Evolutionary conservation across 2,888 invertebrate species (phyloP), one percentile per base, ranked within the genome.

Genomic region (Melanostoma scalare): DNA sequence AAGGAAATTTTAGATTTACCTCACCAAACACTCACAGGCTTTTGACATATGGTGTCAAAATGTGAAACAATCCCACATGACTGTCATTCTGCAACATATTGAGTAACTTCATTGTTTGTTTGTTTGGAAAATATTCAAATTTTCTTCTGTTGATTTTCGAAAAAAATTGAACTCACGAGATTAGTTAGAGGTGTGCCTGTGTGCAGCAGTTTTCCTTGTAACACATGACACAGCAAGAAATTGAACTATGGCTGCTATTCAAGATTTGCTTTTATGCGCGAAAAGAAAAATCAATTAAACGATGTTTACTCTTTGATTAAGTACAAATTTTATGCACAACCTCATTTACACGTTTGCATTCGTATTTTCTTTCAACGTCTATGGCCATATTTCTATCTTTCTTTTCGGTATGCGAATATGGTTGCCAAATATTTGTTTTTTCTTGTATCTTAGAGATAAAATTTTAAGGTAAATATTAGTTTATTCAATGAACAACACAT

Each of bases 381-480:
- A 0, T 10, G 44, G 4, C 44, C 44, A 10, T 44, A n/a, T 44
- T 9, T 6, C 44, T n/a, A 33, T 33, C 31, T 33, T 52, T 55
- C 46, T 36, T 71, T 20, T 20, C 20, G 20, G 50, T 61, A 35
- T 40, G 69, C 76, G 52, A 61, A 61, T 46, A 77, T 76, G 36
- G 69, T 71, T 61, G 69, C 69, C 55, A 69, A 76, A 55, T 76
- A 68, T 35, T 36, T 42, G 33, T 33, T 44, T 55, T 48, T 31
- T 67, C n/a, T 44, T 63, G 61, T 77, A 50, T 58, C 71, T 48
- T 4, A 36, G 58, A 38, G 53, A 63, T 63, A 40, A 77, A 71
- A 77, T 77, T 63, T 20, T 63, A 77, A 56, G 48, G 76, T 71
- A 77, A 77, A 77, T 71, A 77, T 77, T 77, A 36, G 76, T 44